Percentiles rank a stretch among this genome's conserved stretches.
These are phyloP conservation scores for Drosophila meridiana DNA, from an alignment of 2,888 invertebrate genomes.

Conservation along the genomic window DNA sequence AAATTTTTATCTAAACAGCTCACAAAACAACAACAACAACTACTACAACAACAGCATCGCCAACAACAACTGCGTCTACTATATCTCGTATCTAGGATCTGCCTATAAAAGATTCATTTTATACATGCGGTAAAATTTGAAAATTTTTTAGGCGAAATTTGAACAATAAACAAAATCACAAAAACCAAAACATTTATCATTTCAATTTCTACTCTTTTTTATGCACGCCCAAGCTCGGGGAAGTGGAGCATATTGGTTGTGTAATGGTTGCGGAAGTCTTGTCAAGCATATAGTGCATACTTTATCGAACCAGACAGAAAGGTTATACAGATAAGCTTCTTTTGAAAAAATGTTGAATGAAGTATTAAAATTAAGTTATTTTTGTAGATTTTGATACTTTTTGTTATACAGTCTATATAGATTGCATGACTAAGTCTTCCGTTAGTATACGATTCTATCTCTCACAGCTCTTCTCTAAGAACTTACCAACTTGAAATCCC, in stretches of 20 bases:
- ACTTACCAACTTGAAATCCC: background rate
- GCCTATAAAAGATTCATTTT: conserved; percentile 74
- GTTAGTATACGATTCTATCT: background rate
- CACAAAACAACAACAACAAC: conserved; percentile 63
- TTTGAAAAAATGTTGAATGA: too few relatives aligned
- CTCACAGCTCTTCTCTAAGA: background rate
- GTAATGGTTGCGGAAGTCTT: background rate
- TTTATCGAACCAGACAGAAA: too few relatives aligned
- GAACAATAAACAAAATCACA: conserved; percentile 82
- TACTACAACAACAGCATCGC: conserved; percentile 33
- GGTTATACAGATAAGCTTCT: too few relatives aligned
- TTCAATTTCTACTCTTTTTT: conserved; percentile 53
- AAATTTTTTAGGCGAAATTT: conserved; percentile 77
- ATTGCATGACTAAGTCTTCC: background rate
- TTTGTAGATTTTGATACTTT: too few relatives aligned
- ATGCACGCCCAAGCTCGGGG: background rate
- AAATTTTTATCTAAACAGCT: conserved; percentile 78
- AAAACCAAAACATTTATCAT: conserved; percentile 82
- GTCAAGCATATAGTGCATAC: too few relatives aligned
- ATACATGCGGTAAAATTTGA: conserved; percentile 75
- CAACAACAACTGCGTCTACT: conserved; percentile 11
- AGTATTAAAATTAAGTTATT: too few relatives aligned
- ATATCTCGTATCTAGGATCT: conserved; percentile 44
- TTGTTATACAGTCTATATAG: too few relatives aligned
- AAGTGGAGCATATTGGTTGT: conserved; percentile 2